Conservation (phyloP, 2,888 invertebrate genomes). For the Drymonia ruficornis region DNA sequence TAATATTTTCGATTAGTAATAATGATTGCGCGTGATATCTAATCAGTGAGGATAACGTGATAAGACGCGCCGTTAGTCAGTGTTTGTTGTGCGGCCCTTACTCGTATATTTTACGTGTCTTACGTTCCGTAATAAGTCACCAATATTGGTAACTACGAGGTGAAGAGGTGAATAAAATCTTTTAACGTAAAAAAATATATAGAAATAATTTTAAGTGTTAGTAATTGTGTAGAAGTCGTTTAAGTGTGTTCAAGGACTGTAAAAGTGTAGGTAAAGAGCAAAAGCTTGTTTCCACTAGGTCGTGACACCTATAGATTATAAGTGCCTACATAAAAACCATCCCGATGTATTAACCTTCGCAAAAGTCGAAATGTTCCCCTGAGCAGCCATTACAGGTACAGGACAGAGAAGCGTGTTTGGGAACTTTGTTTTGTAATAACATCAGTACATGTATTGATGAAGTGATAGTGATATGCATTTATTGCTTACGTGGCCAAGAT, state of each 20-base stretch:
- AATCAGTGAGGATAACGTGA: conserved; percentile 70
- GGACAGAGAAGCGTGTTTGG: no score
- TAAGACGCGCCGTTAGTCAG: conserved; percentile 60
- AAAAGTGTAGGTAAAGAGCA: neutral
- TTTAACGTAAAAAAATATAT: neutral
- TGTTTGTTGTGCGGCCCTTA: conserved; percentile 58
- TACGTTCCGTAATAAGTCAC: conserved; percentile 14
- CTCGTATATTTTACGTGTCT: conserved; percentile 39
- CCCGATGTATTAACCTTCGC: no score
- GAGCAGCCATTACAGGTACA: no score
- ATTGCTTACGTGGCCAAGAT: no score
- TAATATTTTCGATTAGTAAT: conserved; percentile 70
- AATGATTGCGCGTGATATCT: conserved; percentile 73
- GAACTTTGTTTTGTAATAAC: no score
- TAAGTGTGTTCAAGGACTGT: neutral
- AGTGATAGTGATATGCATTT: no score
- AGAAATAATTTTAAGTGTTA: neutral
- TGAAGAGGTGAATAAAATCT: conserved; percentile 31
- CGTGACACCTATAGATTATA: no score
- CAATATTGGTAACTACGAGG: conserved; percentile 30
- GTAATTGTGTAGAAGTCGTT: neutral
- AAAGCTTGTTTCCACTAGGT: neutral
- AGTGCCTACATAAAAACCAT: no score
- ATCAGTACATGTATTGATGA: no score
- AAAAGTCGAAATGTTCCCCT: no score